phyloP scores from a whole-genome alignment of 2,113 vertebrate species.

The Labeo catla region DNA sequence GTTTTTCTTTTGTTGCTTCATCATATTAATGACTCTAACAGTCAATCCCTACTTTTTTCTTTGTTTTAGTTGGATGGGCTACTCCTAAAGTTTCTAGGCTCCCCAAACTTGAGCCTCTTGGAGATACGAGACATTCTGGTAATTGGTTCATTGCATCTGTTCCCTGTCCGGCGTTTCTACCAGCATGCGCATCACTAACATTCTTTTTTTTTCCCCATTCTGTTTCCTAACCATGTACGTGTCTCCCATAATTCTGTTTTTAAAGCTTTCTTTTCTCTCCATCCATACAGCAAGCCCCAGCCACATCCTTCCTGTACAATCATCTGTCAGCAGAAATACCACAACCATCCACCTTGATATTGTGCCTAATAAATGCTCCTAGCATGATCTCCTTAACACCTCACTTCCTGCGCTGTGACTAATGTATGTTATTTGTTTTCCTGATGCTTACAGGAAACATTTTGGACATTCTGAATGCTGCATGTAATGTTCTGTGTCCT shows the following conservation, averaged over 20 bases:
- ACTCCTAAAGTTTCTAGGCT: slow-evolving; percentile 79
- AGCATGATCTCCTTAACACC: slow-evolving; percentile 1
- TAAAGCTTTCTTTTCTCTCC: slow-evolving; percentile 7
- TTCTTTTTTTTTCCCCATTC: background rate
- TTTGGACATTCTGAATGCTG: slow-evolving; percentile 10
- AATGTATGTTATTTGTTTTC: background rate
- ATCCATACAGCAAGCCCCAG: slow-evolving; percentile 32
- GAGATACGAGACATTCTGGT: slow-evolving; percentile 75
- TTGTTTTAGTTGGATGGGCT: slow-evolving; percentile 79
- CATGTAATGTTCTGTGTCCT: background rate
- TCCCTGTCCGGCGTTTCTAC: slow-evolving; percentile 48
- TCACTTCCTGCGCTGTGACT: background rate
- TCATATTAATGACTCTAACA: slow-evolving; percentile 7
- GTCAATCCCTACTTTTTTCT: slow-evolving; percentile 31
- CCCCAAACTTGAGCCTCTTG: slow-evolving; percentile 79
- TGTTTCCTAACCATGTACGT: slow-evolving; percentile 15
- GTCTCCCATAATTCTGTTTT: background rate
- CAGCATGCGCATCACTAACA: slow-evolving; percentile 1
- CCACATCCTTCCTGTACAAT: slow-evolving; percentile 8
- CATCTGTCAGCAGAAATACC: slow-evolving; percentile 16
- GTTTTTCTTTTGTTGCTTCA: slow-evolving; percentile 8
- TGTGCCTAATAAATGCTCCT: slow-evolving; percentile 3
- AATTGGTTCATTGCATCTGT: slow-evolving; percentile 56
- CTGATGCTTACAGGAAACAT: background rate
- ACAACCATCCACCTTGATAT: background rate